These are phyloP conservation scores for Heliconius hermathena DNA, from an alignment of 1,140 invertebrate genomes.

Conservation along the genomic window DNA sequence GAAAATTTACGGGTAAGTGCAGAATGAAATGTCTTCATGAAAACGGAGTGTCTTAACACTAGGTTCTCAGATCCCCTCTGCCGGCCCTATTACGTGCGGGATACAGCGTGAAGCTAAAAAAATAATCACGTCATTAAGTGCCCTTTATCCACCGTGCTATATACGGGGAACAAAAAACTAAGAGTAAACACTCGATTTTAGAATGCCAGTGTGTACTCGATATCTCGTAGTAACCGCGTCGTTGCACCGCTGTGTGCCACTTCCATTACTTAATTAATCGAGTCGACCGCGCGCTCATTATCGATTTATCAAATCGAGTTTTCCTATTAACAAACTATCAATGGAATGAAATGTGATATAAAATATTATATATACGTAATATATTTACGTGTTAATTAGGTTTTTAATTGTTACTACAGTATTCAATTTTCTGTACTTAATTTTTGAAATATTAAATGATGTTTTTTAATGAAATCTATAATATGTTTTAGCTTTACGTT, in stretches of 20 bases:
- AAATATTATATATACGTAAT: not conserved
- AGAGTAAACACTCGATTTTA: too few species aligned
- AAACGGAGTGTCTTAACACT: not conserved
- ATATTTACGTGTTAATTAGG: not conserved
- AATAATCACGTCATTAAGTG: too few species aligned
- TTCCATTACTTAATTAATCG: slow-evolving; percentile 21
- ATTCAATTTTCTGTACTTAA: not conserved
- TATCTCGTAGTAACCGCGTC: not conserved
- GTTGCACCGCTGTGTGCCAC: not conserved
- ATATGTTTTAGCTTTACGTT: too few species aligned
- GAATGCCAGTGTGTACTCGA: not conserved
- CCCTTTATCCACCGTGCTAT: too few species aligned
- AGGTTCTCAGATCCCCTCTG: not conserved
- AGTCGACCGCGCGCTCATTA: slow-evolving; percentile 18
- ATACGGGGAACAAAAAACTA: not conserved
- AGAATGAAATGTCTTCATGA: too few species aligned
- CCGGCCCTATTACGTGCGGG: too few species aligned
- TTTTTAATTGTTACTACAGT: not conserved
- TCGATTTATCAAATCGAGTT: slow-evolving; percentile 18
- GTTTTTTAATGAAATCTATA: not conserved
- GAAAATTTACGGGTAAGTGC: too few species aligned
- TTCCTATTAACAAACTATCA: not conserved
- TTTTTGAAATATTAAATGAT: not conserved
- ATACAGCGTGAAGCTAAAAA: too few species aligned
- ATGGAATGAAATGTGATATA: slow-evolving; percentile 7